Percentiles rank a stretch among this genome's conserved stretches.
Conservation (phyloP, 2,888 invertebrate genomes). For the Podotricha telesiphe region DNA sequence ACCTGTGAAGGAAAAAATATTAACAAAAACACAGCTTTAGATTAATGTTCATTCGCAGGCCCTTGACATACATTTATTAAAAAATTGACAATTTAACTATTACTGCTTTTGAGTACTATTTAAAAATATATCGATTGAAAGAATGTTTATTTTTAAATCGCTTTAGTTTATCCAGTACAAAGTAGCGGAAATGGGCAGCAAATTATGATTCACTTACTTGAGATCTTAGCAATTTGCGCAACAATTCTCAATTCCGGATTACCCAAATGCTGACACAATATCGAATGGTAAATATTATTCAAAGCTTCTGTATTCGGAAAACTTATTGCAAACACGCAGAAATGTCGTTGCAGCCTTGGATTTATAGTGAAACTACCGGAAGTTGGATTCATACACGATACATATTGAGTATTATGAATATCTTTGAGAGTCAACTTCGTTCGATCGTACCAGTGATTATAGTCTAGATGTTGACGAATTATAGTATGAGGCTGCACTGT, state of each 20-base stretch:
- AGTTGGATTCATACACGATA: conserved; percentile 99
- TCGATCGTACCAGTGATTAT: conserved; percentile 95
- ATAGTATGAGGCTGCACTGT: conserved; percentile 98
- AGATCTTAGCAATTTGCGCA: conserved; percentile 86
- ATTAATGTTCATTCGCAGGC: too few relatives aligned
- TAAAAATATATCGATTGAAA: too few relatives aligned
- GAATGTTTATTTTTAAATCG: too few relatives aligned
- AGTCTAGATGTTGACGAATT: conserved; percentile 97
- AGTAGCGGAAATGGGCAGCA: too few relatives aligned
- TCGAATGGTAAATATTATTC: conserved; percentile 93
- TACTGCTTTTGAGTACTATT: too few relatives aligned
- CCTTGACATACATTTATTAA: too few relatives aligned
- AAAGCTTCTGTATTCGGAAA: conserved; percentile 92
- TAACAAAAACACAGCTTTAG: too few relatives aligned
- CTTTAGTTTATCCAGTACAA: too few relatives aligned
- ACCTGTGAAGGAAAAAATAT: too few relatives aligned
- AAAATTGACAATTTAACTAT: too few relatives aligned
- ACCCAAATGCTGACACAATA: conserved; percentile 92
- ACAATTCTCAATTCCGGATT: conserved; percentile 92
- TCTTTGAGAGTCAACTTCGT: conserved; percentile 95
- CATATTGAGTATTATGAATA: conserved; percentile 98
- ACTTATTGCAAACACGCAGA: conserved; percentile 93
- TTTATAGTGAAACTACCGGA: conserved; percentile 98
- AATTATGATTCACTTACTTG: conserved; percentile 68
- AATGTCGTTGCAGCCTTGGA: conserved; percentile 95